These are phyloP conservation scores for Zoanthus sansibaricus DNA, from an alignment of 92 coral and sea anemone species.

Conservation along the genomic window DNA sequence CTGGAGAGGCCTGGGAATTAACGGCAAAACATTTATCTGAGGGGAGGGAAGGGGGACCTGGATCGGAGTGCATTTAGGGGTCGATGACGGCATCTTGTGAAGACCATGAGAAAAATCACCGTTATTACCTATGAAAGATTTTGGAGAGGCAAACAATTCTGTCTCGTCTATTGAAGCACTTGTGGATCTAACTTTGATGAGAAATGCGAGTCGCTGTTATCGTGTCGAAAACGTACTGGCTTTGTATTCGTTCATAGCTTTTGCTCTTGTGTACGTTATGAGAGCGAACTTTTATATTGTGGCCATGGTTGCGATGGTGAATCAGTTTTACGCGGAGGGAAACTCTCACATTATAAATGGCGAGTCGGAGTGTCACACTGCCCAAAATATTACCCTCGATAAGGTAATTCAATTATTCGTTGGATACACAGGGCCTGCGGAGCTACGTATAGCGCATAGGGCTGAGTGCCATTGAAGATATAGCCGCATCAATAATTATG, in stretches of 20 bases:
- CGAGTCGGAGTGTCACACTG: slow-evolving; percentile 4
- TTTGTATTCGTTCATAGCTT: neutral
- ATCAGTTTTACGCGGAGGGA: slow-evolving; percentile 14
- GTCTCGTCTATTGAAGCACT: neutral
- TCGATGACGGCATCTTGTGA: too few relatives aligned
- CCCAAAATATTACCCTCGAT: slow-evolving; percentile 21
- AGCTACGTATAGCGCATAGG: too few relatives aligned
- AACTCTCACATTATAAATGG: neutral
- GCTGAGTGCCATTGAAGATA: too few relatives aligned
- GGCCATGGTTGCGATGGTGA: slow-evolving; percentile 36
- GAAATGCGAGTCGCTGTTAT: neutral
- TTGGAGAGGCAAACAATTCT: neutral
- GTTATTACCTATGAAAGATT: neutral
- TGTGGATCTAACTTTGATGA: neutral
- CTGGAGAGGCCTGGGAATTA: too few relatives aligned
- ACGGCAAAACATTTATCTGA: too few relatives aligned
- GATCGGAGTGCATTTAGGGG: too few relatives aligned
- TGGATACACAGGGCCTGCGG: too few relatives aligned
- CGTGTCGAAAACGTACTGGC: slow-evolving; percentile 33
- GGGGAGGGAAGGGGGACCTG: too few relatives aligned
- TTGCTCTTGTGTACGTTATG: slow-evolving; percentile 28
- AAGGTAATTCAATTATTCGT: neutral
- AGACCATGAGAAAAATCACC: slow-evolving; percentile 9
- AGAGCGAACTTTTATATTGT: slow-evolving; percentile 42
- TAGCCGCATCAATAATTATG: too few relatives aligned